Conservation (phyloP, 2,888 invertebrate genomes). For the Sesia apiformis region DNA sequence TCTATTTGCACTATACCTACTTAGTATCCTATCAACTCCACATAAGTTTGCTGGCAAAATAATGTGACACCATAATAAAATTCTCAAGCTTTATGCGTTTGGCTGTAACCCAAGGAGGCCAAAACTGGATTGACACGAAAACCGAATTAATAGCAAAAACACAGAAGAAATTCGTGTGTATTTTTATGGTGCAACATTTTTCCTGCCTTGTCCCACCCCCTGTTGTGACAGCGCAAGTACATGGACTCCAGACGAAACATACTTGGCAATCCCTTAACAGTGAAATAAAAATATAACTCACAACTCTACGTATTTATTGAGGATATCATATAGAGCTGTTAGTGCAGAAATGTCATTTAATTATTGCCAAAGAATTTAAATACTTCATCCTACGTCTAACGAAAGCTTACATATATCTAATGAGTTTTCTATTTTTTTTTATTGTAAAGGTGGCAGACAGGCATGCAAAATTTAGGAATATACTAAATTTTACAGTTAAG, state of each 20-base stretch:
- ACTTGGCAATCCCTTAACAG: conserved; percentile 43
- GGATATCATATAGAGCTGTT: conserved; percentile 16
- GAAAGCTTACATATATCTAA: no score
- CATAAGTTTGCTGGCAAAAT: no score
- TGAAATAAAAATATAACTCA: conserved; percentile 41
- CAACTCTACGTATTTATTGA: conserved; percentile 23
- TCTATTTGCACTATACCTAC: no score
- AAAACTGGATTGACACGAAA: conserved; percentile 32
- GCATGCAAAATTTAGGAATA: no score
- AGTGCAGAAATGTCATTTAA: background rate
- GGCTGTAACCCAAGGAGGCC: conserved; percentile 27
- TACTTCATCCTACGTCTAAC: no score
- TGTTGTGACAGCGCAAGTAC: conserved; percentile 18
- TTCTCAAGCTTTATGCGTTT: conserved; percentile 4
- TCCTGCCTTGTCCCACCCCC: conserved; percentile 17
- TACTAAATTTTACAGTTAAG: no score
- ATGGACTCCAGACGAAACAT: conserved; percentile 36
- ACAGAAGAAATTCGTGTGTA: conserved; percentile 22
- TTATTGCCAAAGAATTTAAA: no score
- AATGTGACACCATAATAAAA: no score
- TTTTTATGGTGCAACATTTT: conserved; percentile 37
- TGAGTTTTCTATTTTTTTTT: no score
- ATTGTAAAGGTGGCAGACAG: no score
- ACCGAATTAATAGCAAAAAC: conserved; percentile 25
- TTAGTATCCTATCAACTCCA: no score